These are phyloP conservation scores for Geopemphigus sp. DNA, from an alignment of 1,140 invertebrate species.

Conservation along the genomic window DNA sequence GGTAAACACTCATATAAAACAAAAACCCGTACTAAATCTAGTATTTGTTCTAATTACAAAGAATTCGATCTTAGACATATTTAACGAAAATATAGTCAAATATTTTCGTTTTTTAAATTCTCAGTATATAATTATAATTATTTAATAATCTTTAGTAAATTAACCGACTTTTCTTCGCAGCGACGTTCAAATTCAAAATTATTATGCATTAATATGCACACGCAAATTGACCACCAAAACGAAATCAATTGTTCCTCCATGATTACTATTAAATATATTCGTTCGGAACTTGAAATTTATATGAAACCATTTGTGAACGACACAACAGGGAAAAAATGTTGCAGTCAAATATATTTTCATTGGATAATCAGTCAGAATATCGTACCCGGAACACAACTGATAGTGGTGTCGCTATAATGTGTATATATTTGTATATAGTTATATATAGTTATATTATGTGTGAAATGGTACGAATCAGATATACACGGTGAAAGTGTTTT, in stretches of 20 bases:
- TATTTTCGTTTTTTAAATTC: too few relatives aligned
- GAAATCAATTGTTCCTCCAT: too few relatives aligned
- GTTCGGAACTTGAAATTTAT: conserved; percentile 9
- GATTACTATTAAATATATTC: conserved; percentile 4
- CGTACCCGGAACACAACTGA: conserved; percentile 9
- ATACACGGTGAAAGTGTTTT: conserved; percentile 39
- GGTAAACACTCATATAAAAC: too few relatives aligned
- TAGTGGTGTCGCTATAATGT: neutral
- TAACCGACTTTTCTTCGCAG: neutral
- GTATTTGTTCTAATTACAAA: too few relatives aligned
- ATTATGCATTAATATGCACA: neutral
- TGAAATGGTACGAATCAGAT: neutral
- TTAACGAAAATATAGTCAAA: too few relatives aligned
- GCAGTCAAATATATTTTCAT: conserved; percentile 11
- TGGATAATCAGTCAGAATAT: neutral
- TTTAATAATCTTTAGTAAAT: too few relatives aligned
- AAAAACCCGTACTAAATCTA: too few relatives aligned
- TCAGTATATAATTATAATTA: too few relatives aligned
- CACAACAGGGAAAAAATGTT: too few relatives aligned
- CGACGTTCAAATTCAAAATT: neutral
- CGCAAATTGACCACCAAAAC: conserved; percentile 14
- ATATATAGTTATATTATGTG: neutral
- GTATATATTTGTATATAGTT: neutral
- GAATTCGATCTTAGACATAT: too few relatives aligned
- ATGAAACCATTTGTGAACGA: conserved; percentile 15